Percentiles rank a stretch among this genome's conserved stretches.
Evolutionary conservation across 2,113 vertebrate genomes (phyloP).

Genomic region (Psammodynastes pulverulentus): DNA sequence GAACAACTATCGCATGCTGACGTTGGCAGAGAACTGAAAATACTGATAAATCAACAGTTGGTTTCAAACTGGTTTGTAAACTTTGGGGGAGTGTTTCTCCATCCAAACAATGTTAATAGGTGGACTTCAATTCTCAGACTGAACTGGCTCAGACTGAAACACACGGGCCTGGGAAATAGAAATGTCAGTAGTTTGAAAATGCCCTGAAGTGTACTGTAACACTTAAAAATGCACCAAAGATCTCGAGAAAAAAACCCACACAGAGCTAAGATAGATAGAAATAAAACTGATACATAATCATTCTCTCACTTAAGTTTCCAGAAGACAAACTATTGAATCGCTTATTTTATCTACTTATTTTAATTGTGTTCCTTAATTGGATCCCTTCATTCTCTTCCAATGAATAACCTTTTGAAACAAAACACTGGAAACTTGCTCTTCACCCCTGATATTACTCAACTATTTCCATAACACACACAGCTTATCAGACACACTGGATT

Average conservation of each 20-base stretch:
- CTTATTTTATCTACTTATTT: background rate
- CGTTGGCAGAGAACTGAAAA: background rate
- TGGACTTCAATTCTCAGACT: background rate
- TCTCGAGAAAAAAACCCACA: background rate
- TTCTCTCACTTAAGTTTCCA: background rate
- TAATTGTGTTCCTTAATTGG: background rate
- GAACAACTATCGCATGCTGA: background rate
- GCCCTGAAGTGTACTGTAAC: background rate
- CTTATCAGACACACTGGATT: background rate
- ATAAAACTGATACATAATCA: background rate
- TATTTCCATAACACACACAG: background rate
- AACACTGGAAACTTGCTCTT: background rate
- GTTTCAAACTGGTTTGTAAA: background rate
- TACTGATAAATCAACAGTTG: background rate
- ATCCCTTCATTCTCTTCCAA: background rate
- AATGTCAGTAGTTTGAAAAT: background rate
- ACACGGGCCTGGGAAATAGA: background rate
- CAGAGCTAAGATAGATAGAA: background rate
- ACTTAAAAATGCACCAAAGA: background rate
- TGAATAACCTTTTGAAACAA: background rate
- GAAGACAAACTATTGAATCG: background rate
- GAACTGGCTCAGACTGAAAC: background rate
- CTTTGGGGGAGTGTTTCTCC: background rate
- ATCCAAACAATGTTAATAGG: background rate
- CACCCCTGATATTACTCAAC: background rate